These are phyloP conservation scores for Achlya flavicornis DNA, from an alignment of 2,888 invertebrate species.

Conservation along the genomic window DNA sequence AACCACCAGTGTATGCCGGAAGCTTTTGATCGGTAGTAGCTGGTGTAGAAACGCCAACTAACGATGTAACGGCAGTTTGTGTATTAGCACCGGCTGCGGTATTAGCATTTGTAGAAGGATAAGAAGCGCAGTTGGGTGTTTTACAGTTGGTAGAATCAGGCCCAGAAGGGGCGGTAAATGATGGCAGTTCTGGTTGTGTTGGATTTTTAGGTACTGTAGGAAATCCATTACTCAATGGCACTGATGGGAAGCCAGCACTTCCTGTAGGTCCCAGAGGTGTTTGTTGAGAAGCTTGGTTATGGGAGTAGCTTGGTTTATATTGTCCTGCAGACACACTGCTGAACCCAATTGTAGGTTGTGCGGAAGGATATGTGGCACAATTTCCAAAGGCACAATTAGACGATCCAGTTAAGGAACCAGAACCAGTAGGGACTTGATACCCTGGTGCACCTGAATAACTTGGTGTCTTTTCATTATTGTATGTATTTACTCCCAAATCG, in stretches of 20 bases:
- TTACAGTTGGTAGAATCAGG: conserved; percentile 19
- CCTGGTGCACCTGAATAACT: conserved; percentile 8
- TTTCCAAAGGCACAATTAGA: conserved; percentile 36
- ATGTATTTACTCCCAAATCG: background rate
- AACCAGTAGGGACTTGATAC: conserved; percentile 18
- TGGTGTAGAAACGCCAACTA: conserved; percentile 17
- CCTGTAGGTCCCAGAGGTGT: background rate
- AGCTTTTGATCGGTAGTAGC: conserved; percentile 32
- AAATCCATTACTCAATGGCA: background rate
- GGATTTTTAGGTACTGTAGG: background rate
- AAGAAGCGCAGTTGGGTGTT: conserved; percentile 20
- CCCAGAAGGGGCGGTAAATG: conserved; percentile 19
- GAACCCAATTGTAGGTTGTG: conserved; percentile 5
- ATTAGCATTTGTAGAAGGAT: conserved; percentile 6
- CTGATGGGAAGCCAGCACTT: background rate
- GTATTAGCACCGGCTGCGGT: background rate
- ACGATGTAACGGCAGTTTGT: conserved; percentile 1
- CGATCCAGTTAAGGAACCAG: conserved; percentile 13
- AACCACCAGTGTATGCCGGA: conserved; percentile 51
- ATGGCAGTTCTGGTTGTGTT: background rate
- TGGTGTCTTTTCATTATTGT: conserved; percentile 5
- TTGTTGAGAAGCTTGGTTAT: conserved; percentile 5
- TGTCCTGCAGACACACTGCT: conserved; percentile 4
- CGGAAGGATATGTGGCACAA: conserved; percentile 28
- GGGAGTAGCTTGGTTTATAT: conserved; percentile 7